Evolutionary conservation across 2,797 vertebrate genomes (phyloP).

Genomic region (Dromococcyx pavoninus): DNA sequence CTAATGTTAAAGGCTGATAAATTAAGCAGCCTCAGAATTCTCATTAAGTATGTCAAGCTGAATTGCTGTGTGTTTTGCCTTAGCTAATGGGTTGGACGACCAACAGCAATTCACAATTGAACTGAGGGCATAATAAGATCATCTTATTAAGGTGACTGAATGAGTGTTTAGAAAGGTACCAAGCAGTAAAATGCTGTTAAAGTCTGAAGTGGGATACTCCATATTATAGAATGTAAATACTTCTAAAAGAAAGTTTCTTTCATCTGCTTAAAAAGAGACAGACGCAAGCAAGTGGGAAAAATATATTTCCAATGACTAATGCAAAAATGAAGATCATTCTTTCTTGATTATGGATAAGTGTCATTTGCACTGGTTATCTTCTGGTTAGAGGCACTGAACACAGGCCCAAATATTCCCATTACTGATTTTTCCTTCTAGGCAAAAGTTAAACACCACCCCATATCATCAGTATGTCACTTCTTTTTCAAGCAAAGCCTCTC

Average conservation of each 20-base stretch:
- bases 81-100: slow-evolving; percentile 36
- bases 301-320: background rate
- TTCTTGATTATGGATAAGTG: background rate
- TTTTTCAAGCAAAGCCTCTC: background rate
- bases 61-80: slow-evolving; percentile 38
- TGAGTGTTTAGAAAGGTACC: background rate
- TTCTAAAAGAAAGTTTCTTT: background rate
- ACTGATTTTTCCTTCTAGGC: background rate
- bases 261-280: background rate
- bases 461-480: background rate
- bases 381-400: background rate
- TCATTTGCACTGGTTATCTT: background rate
- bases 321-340: background rate
- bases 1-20: slow-evolving; percentile 39
- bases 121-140: background rate
- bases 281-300: background rate
- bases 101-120: slow-evolving; percentile 13
- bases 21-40: slow-evolving; percentile 45
- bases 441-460: background rate
- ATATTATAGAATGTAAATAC: background rate
- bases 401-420: background rate
- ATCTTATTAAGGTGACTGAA: background rate
- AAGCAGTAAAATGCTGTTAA: background rate
- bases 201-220: background rate
- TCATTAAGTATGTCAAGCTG: slow-evolving; percentile 53